Conservation (phyloP, 2,888 invertebrate genomes). For the Apamea anceps region DNA sequence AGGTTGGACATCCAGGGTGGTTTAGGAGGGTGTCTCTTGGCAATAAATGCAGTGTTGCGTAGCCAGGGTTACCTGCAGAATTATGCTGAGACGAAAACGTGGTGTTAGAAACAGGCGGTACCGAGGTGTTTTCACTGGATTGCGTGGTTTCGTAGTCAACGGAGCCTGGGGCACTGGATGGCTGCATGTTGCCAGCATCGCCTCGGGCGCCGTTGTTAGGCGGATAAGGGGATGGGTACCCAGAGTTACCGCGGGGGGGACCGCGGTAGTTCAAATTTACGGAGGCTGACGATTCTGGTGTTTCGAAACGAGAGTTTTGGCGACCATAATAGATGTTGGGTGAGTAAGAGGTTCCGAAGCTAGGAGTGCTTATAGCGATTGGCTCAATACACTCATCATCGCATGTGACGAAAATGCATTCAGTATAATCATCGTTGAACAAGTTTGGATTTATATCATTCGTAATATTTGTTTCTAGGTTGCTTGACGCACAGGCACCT, state of each 20-base stretch:
- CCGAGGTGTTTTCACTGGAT: background rate
- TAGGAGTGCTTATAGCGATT: slow-evolving; percentile 3
- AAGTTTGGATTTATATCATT: slow-evolving; percentile 6
- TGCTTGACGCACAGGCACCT: background rate
- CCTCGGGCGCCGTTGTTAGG: background rate
- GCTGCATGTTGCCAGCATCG: background rate
- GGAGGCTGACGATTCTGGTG: background rate
- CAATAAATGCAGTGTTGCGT: slow-evolving; percentile 1
- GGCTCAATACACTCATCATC: slow-evolving; percentile 13
- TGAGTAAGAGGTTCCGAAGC: background rate
- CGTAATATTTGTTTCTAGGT: background rate
- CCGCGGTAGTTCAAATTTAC: too few species aligned
- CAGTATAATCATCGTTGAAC: background rate
- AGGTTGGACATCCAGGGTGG: background rate
- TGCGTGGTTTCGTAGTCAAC: background rate
- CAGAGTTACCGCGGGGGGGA: background rate
- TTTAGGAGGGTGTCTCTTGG: background rate
- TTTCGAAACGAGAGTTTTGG: background rate
- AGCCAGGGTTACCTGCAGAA: background rate
- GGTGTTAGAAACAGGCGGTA: background rate
- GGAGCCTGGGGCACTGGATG: background rate
- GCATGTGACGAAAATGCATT: background rate
- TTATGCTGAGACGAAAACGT: background rate
- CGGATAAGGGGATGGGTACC: background rate
- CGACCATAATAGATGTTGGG: background rate